phyloP scores from a whole-genome alignment of 2,888 invertebrate species.

The Adelphocoris suturalis region DNA sequence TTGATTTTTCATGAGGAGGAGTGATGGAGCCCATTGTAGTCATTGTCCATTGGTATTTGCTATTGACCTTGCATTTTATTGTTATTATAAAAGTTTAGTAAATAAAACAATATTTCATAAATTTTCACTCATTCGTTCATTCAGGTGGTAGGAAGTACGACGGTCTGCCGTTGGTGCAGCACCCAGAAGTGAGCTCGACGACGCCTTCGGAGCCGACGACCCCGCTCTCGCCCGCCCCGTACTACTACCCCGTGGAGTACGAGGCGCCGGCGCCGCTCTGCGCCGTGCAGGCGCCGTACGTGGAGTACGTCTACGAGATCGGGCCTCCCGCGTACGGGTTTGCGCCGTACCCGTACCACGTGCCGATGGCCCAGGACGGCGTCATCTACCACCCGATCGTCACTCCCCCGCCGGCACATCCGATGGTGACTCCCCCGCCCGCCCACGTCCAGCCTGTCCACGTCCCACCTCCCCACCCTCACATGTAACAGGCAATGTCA shows the following conservation, averaged over 20 bases:
- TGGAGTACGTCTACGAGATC: constrained; percentile 71
- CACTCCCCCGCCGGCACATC: constrained; percentile 43
- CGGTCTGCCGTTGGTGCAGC: constrained; percentile 72
- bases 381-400: constrained; percentile 69
- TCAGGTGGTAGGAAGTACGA: constrained; percentile 52
- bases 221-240: not conserved
- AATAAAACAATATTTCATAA: not conserved
- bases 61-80: too few species aligned
- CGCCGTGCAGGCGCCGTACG: constrained; percentile 54
- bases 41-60: too few species aligned
- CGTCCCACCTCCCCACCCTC: not conserved
- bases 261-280: constrained; percentile 64
- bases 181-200: constrained; percentile 74
- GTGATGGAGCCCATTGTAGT: too few species aligned
- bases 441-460: not conserved
- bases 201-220: constrained; percentile 36
- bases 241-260: constrained; percentile 63
- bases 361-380: constrained; percentile 69
- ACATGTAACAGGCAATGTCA: too few species aligned
- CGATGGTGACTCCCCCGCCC: constrained; percentile 29
- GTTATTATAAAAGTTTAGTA: too few species aligned
- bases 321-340: not conserved
- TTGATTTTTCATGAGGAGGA: too few species aligned
- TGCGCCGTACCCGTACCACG: constrained; percentile 49
- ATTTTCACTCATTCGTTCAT: not conserved